Conservation (phyloP, 2,797 vertebrate species). For the Rousettus madagascariensis region DNA sequence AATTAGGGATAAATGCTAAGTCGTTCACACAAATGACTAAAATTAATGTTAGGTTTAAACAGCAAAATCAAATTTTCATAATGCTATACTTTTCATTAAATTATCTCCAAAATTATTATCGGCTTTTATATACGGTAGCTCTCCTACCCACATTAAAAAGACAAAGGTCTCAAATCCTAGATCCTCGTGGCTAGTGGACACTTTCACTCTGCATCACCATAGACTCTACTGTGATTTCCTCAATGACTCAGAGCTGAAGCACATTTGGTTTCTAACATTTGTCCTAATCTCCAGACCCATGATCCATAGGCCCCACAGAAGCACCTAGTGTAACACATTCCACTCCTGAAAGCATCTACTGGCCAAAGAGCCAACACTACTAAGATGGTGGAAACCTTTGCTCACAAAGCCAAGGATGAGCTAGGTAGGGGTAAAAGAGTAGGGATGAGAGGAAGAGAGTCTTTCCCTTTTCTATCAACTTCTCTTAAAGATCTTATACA, state of each 20-base stretch:
- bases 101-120: neutral
- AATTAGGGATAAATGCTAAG: slow-evolving; percentile 69
- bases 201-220: neutral
- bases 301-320: neutral
- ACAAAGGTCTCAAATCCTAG: neutral
- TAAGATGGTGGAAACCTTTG: neutral
- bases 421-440: rapidly evolving
- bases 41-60: slow-evolving; percentile 66
- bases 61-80: slow-evolving; percentile 66
- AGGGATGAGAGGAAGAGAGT: neutral
- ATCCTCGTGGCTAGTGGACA: neutral
- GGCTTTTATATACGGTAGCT: neutral
- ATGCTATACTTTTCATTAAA: slow-evolving; percentile 52
- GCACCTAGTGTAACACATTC: neutral
- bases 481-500: neutral
- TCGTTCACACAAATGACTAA: slow-evolving; percentile 38
- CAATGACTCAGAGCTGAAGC: neutral
- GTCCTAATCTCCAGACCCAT: neutral
- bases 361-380: neutral
- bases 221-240: neutral
- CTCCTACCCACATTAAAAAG: neutral
- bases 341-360: neutral
- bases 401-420: neutral
- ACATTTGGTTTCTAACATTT: neutral
- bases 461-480: neutral